Percentiles rank a stretch among this genome's conserved stretches.
Conservation (phyloP, 35 echinoderm and acorn worm genomes). For the Eucidaris tribuloides region DNA sequence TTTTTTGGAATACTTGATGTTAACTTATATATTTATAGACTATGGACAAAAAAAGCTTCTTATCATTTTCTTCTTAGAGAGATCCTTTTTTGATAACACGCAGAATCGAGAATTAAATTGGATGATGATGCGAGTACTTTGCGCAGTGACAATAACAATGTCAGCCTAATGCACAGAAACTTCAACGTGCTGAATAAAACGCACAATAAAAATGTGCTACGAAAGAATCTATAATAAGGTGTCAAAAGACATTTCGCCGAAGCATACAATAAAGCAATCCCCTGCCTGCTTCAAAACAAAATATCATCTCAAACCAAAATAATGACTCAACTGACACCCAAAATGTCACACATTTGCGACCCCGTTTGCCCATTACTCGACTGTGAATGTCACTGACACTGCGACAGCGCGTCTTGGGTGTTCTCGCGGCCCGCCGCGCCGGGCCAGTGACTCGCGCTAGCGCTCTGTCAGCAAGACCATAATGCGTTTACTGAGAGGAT, state of each 20-base stretch:
- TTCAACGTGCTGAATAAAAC: not conserved
- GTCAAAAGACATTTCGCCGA: no score
- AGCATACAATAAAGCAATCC: not conserved
- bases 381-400: not conserved
- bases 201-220: not conserved
- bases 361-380: constrained; percentile 6
- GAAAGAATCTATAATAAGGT: not conserved
- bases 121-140: not conserved
- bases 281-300: not conserved
- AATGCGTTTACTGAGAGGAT: no score
- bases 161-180: not conserved
- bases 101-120: no score
- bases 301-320: not conserved
- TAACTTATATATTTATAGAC: no score
- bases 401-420: constrained; percentile 10
- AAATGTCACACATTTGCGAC: constrained; percentile 8
- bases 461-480: not conserved
- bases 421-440: constrained; percentile 1
- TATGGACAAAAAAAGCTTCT: no score
- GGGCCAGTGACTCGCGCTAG: not conserved
- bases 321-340: not conserved
- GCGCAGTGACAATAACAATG: not conserved
- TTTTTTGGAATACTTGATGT: no score
- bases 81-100: no score
- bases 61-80: no score